Evolutionary conservation across 2,888 invertebrate genomes (phyloP).

Genomic region (Limnephilus auricula): DNA sequence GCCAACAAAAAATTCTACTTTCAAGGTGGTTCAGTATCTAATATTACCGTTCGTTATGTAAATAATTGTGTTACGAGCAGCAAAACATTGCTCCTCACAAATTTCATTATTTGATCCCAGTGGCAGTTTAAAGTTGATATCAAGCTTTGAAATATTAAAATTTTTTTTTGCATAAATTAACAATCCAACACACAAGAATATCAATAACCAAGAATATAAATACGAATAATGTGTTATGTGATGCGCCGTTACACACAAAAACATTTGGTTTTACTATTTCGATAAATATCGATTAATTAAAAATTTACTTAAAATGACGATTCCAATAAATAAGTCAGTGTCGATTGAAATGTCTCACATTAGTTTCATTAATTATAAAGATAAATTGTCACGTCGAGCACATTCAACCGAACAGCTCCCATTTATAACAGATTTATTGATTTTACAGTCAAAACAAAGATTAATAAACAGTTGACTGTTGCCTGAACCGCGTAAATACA

Average conservation of each 20-base stretch:
- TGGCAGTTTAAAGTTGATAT: background rate
- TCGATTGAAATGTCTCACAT: background rate
- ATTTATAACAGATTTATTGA: background rate
- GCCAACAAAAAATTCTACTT: background rate
- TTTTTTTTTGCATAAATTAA: background rate
- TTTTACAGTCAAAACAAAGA: background rate
- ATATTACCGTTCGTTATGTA: conserved; percentile 5
- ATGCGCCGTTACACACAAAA: background rate
- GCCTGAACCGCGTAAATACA: no score
- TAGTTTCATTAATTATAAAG: background rate
- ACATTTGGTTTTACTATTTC: background rate
- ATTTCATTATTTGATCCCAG: background rate
- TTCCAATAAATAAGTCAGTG: background rate
- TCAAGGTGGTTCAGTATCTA: conserved; percentile 38
- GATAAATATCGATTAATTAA: background rate
- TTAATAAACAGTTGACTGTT: background rate
- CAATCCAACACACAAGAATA: background rate
- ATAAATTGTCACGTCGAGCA: background rate
- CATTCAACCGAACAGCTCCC: background rate
- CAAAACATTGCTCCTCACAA: conserved; percentile 2
- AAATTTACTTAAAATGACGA: background rate
- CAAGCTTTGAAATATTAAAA: background rate
- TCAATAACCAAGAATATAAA: background rate
- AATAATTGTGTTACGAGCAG: background rate
- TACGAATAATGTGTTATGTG: background rate